phyloP scores from a whole-genome alignment of 2,797 vertebrate species.

The Peromyscus aztecus region DNA sequence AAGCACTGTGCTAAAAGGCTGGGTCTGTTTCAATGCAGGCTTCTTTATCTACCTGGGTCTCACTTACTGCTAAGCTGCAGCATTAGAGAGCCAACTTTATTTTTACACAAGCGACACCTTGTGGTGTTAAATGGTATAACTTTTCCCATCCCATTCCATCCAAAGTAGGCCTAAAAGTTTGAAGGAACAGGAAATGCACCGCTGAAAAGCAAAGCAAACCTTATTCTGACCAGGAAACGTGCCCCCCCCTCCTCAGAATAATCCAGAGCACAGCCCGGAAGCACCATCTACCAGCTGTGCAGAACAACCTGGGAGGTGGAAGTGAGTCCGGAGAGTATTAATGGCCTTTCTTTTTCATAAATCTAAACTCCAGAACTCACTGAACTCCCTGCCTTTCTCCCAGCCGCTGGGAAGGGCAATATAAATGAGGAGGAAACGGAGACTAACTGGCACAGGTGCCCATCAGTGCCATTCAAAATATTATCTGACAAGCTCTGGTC shows the following conservation, averaged over 20 bases:
- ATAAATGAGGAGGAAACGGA: neutral
- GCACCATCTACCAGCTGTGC: neutral
- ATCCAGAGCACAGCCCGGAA: conserved; percentile 9
- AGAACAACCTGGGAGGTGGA: neutral
- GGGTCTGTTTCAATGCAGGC: neutral
- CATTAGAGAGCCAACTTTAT: conserved; percentile 64
- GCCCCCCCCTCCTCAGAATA: neutral
- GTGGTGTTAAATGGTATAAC: conserved; percentile 87
- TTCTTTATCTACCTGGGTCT: neutral
- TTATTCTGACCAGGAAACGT: conserved; percentile 8
- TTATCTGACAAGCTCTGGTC: neutral
- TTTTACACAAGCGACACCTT: conserved; percentile 89
- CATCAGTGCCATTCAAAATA: neutral
- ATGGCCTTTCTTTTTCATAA: conserved; percentile 2
- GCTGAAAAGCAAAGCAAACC: conserved; percentile 40
- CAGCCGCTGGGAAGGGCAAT: neutral
- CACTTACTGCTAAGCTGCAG: neutral
- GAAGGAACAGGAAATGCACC: neutral
- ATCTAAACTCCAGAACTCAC: conserved; percentile 14
- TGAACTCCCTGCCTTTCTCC: neutral
- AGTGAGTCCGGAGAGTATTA: neutral
- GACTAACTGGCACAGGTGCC: neutral
- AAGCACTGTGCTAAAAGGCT: conserved; percentile 33
- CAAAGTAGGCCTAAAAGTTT: conserved; percentile 54
- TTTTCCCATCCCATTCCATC: conserved; percentile 41